Percentiles rank a stretch among this genome's conserved stretches.
phyloP scores from a whole-genome alignment of 2,888 invertebrate genomes.

The Anthophora plumipes region DNA sequence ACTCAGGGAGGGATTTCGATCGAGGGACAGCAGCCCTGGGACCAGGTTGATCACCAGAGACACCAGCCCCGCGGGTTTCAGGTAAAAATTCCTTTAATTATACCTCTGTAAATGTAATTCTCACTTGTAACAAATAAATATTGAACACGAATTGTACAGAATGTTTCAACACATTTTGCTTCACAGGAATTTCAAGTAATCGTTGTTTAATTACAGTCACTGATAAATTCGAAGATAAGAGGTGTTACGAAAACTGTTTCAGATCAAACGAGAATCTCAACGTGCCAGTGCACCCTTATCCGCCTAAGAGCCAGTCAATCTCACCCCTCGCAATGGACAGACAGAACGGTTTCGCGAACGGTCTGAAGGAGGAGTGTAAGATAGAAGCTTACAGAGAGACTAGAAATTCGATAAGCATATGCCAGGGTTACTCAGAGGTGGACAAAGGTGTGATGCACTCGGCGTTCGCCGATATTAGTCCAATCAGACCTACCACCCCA shows the following conservation, averaged over 20 bases:
- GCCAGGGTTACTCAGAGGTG: slow-evolving; percentile 80
- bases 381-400: slow-evolving; percentile 77
- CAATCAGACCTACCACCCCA: slow-evolving; percentile 72
- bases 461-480: slow-evolving; percentile 77
- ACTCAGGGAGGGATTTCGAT: slow-evolving; percentile 88
- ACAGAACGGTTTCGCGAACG: slow-evolving; percentile 82
- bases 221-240: too few species aligned
- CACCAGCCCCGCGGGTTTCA: slow-evolving; percentile 81
- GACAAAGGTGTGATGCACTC: slow-evolving; percentile 77
- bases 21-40: slow-evolving; percentile 83
- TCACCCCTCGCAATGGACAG: slow-evolving; percentile 83
- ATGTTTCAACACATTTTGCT: too few species aligned
- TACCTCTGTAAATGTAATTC: too few species aligned
- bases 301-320: slow-evolving; percentile 82
- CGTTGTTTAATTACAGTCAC: neutral
- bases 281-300: slow-evolving; percentile 74
- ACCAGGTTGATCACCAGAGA: slow-evolving; percentile 81
- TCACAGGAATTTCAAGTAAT: too few species aligned
- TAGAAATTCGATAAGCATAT: slow-evolving; percentile 72
- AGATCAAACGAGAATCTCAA: slow-evolving; percentile 82
- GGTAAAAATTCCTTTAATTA: slow-evolving; percentile 67
- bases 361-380: slow-evolving; percentile 79
- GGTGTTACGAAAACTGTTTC: slow-evolving; percentile 6
- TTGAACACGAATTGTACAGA: too few species aligned
- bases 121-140: too few species aligned